Conservation (phyloP, 2,888 invertebrate genomes). For the Saturnia japonica region DNA sequence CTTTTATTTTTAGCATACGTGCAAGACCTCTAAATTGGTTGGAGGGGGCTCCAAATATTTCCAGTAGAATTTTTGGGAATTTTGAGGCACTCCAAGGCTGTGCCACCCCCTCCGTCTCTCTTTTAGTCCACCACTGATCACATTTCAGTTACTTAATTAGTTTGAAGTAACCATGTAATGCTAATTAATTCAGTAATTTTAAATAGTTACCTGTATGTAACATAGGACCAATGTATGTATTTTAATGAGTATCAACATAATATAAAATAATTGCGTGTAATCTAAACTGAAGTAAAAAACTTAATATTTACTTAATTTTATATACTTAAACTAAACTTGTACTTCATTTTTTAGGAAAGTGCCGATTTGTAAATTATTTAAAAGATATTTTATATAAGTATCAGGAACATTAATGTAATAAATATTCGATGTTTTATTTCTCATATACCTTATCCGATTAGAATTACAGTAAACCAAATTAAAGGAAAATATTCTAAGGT, state of each 20-base stretch:
- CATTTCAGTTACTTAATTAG: slow-evolving; percentile 12
- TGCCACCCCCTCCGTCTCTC: no score
- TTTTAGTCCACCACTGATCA: no score
- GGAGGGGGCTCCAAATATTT: no score
- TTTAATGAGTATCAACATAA: slow-evolving; percentile 10
- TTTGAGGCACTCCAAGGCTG: no score
- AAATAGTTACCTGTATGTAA: background rate
- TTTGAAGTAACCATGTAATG: slow-evolving; percentile 11
- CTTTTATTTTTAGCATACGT: no score
- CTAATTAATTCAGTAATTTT: slow-evolving; percentile 16
- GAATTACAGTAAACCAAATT: background rate
- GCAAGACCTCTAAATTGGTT: no score
- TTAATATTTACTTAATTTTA: background rate
- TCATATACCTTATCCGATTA: background rate
- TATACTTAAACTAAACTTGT: background rate
- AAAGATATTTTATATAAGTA: slow-evolving; percentile 8
- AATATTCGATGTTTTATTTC: slow-evolving; percentile 6
- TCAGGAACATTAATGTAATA: background rate
- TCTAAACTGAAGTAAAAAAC: background rate
- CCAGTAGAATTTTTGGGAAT: no score
- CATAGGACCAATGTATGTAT: slow-evolving; percentile 18
- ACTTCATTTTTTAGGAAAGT: slow-evolving; percentile 4
- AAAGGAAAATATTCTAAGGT: no score
- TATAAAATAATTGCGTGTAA: slow-evolving; percentile 2
- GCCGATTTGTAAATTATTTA: slow-evolving; percentile 9